Conservation (phyloP, 2,888 invertebrate genomes). For the Spatulosminthurus flaviceps region DNA sequence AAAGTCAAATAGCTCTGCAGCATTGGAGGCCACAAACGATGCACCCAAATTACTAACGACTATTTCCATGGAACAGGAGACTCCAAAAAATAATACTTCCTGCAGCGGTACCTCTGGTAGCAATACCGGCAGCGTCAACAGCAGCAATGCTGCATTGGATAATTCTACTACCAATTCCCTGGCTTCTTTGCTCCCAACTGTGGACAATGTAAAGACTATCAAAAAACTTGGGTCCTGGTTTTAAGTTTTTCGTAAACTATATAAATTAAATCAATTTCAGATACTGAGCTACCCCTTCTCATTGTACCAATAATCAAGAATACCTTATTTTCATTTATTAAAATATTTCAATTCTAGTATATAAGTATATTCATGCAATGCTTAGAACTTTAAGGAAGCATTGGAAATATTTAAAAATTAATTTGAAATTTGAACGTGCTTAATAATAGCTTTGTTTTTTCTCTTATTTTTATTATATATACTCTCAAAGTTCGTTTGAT, state of each 20-base stretch:
- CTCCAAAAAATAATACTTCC: neutral
- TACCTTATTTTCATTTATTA: too few relatives aligned
- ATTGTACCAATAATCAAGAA: too few relatives aligned
- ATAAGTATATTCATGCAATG: too few relatives aligned
- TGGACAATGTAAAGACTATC: conserved; percentile 33
- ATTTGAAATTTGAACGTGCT: too few relatives aligned
- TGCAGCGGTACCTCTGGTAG: neutral
- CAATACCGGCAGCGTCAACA: neutral
- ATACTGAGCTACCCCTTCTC: too few relatives aligned
- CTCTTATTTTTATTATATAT: too few relatives aligned
- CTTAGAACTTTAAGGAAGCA: too few relatives aligned
- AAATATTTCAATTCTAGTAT: too few relatives aligned
- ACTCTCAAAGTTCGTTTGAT: too few relatives aligned
- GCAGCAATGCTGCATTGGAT: neutral
- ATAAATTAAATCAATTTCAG: too few relatives aligned
- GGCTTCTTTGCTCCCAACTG: neutral
- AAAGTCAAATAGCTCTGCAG: neutral
- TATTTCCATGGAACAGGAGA: conserved; percentile 14
- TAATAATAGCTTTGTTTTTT: too few relatives aligned
- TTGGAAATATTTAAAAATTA: too few relatives aligned
- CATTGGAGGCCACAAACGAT: neutral
- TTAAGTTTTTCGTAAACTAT: neutral
- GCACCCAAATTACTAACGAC: neutral
- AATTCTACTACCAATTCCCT: neutral
- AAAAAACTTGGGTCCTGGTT: conserved; percentile 22